Evolutionary conservation across 2,888 invertebrate species (phyloP).

Genomic region (Philonicus albiceps): DNA sequence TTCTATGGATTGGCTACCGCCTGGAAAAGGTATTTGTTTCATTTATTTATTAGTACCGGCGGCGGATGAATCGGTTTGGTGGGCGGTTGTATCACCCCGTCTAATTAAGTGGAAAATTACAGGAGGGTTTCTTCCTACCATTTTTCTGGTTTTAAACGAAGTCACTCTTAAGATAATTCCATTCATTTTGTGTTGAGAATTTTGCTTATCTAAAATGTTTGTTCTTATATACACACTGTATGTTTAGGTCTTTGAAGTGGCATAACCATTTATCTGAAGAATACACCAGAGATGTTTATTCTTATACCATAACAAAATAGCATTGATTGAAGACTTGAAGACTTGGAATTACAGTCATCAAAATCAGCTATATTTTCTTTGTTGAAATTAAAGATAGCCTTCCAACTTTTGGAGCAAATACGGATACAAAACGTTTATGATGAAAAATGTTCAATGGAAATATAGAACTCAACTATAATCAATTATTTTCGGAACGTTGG

Average conservation of each 20-base stretch:
- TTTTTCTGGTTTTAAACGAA: not conserved
- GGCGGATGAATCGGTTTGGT: not conserved
- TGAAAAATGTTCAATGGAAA: not conserved
- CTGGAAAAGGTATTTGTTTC: not conserved
- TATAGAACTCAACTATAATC: too few species aligned
- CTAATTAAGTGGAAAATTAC: conserved; percentile 17
- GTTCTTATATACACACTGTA: not conserved
- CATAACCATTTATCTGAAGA: not conserved
- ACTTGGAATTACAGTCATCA: not conserved
- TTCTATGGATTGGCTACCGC: not conserved
- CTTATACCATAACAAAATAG: not conserved
- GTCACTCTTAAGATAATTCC: not conserved
- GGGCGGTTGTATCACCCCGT: not conserved
- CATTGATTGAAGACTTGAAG: not conserved
- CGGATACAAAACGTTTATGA: not conserved
- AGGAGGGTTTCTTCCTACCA: not conserved
- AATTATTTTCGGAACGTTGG: too few species aligned
- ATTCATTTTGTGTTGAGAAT: not conserved
- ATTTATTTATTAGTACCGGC: not conserved
- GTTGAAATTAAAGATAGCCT: not conserved
- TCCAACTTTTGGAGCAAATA: not conserved
- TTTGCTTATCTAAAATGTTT: not conserved
- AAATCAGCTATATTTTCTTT: not conserved
- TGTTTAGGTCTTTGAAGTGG: not conserved
- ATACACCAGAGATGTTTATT: not conserved